Percentiles rank a stretch among this genome's conserved stretches.
Evolutionary conservation across 2,888 invertebrate genomes (phyloP).

Genomic region (Calliopum simillimum): DNA sequence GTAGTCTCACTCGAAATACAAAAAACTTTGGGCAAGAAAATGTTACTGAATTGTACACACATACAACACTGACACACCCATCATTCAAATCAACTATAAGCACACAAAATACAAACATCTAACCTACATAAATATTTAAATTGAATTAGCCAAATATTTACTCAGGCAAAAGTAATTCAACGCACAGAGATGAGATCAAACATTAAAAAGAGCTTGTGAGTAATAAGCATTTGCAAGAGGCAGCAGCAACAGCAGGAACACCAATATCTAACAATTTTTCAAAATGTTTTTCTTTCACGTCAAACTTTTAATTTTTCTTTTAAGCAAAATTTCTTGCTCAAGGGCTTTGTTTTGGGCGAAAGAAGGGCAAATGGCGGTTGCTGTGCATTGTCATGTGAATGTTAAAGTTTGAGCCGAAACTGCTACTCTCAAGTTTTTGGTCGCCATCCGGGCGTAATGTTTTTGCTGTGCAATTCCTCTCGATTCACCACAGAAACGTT

Average conservation of each 20-base stretch:
- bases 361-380: not conserved
- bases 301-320: constrained; percentile 16
- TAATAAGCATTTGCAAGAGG: not conserved
- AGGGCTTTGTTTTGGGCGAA: not conserved
- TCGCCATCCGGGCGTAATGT: constrained; percentile 64
- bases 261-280: too few species aligned
- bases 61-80: constrained; percentile 13
- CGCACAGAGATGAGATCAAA: constrained; percentile 20
- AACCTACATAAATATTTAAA: constrained; percentile 43
- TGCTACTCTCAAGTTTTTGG: constrained; percentile 58
- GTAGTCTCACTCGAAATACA: too few species aligned
- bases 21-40: too few species aligned
- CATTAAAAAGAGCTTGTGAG: constrained; percentile 23
- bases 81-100: too few species aligned
- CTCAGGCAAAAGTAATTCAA: constrained; percentile 60
- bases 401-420: not conserved
- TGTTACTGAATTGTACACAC: not conserved
- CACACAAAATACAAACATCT: not conserved
- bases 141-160: constrained; percentile 62
- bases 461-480: constrained; percentile 60
- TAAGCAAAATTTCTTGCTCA: constrained; percentile 9
- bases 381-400: not conserved
- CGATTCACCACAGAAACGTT: constrained; percentile 65
- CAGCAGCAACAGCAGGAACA: not conserved
- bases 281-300: not conserved